These are phyloP conservation scores for Enteromius mattozi DNA, from an alignment of 2,797 vertebrate species.

Conservation along the genomic window DNA sequence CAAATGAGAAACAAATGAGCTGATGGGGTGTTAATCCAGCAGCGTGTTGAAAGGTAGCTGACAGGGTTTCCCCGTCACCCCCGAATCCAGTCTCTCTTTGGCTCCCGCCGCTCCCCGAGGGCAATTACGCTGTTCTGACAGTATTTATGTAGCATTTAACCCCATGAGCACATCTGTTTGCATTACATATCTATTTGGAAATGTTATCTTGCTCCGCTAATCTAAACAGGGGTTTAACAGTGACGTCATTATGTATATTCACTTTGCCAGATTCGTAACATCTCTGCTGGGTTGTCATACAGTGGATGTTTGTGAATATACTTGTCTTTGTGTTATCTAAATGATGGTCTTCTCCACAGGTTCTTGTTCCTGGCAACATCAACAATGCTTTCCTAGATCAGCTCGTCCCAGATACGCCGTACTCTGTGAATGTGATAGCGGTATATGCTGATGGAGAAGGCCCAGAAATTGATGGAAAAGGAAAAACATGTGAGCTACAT, in stretches of 20 bases:
- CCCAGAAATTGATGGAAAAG: conserved; percentile 76
- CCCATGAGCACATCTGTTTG: conserved; percentile 67
- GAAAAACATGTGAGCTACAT: conserved; percentile 86
- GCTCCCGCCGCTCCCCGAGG: conserved; percentile 15
- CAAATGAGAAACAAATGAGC: conserved; percentile 24
- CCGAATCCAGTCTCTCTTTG: neutral
- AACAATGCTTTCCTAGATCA: conserved; percentile 87
- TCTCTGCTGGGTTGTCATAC: conserved; percentile 49
- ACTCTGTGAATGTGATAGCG: conserved; percentile 84
- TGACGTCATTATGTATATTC: conserved; percentile 75
- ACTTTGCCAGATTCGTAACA: conserved; percentile 63
- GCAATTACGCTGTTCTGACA: conserved; percentile 51
- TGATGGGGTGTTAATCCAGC: conserved; percentile 56
- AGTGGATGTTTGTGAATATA: conserved; percentile 36
- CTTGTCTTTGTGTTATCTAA: conserved; percentile 38
- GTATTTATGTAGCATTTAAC: conserved; percentile 64
- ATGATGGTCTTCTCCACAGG: conserved; percentile 72
- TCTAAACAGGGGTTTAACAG: conserved; percentile 61
- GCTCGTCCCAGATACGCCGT: conserved; percentile 89
- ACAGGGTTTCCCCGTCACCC: conserved; percentile 37
- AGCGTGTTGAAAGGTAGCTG: conserved; percentile 49
- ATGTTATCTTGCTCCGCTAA: conserved; percentile 56
- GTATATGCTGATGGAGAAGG: conserved; percentile 90
- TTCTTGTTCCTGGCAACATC: conserved; percentile 86
- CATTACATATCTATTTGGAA: conserved; percentile 65